Conservation (phyloP, 2,888 invertebrate genomes). For the Parnassius apollo region DNA sequence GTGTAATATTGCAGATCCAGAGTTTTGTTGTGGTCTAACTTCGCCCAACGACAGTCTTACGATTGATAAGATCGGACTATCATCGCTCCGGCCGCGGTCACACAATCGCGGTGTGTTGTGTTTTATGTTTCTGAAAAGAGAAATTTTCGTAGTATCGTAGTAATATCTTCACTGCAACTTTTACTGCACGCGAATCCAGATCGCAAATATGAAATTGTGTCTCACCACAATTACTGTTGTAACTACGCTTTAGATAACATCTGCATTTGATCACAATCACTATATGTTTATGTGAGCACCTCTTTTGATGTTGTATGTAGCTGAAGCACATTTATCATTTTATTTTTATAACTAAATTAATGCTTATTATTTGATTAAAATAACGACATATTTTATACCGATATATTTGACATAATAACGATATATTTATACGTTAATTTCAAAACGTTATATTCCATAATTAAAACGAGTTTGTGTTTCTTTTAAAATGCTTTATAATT, state of each 20-base stretch:
- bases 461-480: constrained; percentile 6
- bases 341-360: constrained; percentile 14
- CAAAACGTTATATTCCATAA: neutral
- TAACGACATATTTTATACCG: neutral
- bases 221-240: constrained; percentile 45
- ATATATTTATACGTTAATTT: neutral
- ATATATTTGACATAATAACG: neutral
- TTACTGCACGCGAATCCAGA: constrained; percentile 37
- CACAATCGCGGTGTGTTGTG: constrained; percentile 83
- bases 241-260: constrained; percentile 47
- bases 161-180: constrained; percentile 48
- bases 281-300: constrained; percentile 33
- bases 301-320: constrained; percentile 32
- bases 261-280: constrained; percentile 33
- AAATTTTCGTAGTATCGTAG: constrained; percentile 60
- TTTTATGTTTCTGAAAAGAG: constrained; percentile 80
- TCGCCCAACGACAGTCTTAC: constrained; percentile 89
- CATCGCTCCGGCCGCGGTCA: constrained; percentile 78
- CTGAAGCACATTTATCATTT: constrained; percentile 20
- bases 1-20: constrained; percentile 89
- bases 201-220: constrained; percentile 36
- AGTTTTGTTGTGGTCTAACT: constrained; percentile 93
- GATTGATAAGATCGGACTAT: constrained; percentile 78
- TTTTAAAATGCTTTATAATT: constrained; percentile 32
- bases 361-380: constrained; percentile 1